Evolutionary conservation across 2,797 vertebrate genomes (phyloP), one percentile per base, ranked within the genome.

Genomic region (Pogonophryne albipinna): DNA sequence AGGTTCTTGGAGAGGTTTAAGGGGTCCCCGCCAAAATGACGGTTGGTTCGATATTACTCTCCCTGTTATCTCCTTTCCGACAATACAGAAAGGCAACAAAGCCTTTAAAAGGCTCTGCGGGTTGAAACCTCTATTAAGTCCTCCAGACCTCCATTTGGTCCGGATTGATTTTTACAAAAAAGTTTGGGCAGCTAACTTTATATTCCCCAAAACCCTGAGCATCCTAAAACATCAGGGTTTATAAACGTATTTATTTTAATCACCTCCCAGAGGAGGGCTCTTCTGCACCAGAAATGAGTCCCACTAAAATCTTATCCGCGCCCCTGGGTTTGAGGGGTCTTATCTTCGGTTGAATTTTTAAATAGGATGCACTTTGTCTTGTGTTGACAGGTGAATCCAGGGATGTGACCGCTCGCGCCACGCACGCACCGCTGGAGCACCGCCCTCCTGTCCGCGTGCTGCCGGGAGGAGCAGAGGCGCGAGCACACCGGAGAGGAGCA

Each of bases 361-460:
- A 63, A 60, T 7, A 53, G 74, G 81, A 82, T 42, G 79, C 74
- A 66, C 79, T 85, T 27, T 53, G 79, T 71, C 71, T 69, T 69
- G 71, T 19, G 71, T 20, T 79, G 87, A 86, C 83, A 88, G 86
- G 82, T 86, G 89, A 71, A 83, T 83, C 73, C 82, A 45, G 76
- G 78, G 67, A 79, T 53, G 27, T 76, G 72, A 46, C 71, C 71
- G 72, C 31, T 57, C 67, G 78, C 57, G 87, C 71, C 86, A 87
- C 91, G 88, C 90, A 90, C 53, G 87, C 80, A 87, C 88, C 70
- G 85, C 83, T 77, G 88, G 88, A 87, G 87, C 85, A 47, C 89
- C 91, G 86, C 87, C 90, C 89, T 89, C 86, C 85, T n/a, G 69
- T 52, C 58, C 79, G 69, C 77, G 83, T 60, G 83, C 87, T 66